Percentiles rank a stretch among this genome's conserved stretches.
Evolutionary conservation across 2,797 vertebrate genomes (phyloP).

Genomic region (Margarornis squamiger): DNA sequence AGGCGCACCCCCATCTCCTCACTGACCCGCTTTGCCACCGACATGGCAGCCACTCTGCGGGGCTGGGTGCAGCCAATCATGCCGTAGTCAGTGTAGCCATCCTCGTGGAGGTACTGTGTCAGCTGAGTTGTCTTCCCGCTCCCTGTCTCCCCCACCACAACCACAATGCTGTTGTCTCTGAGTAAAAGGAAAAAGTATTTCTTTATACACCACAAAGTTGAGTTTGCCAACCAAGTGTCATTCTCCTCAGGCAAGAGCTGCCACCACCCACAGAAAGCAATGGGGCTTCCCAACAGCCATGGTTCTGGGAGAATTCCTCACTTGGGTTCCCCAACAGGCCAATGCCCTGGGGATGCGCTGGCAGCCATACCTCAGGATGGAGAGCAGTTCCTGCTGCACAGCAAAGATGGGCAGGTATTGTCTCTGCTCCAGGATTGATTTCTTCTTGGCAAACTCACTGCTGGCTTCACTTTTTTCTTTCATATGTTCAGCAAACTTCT

Average conservation of each 20-base stretch:
- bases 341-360: not conserved
- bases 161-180: conserved; percentile 98
- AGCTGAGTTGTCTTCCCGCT: conserved; percentile 98
- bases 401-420: conserved; percentile 98
- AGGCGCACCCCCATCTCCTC: conserved; percentile 93
- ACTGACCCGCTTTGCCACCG: conserved; percentile 96
- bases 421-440: conserved; percentile 92
- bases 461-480: conserved; percentile 92
- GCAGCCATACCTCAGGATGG: conserved; percentile 88
- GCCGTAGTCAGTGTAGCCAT: conserved; percentile 95
- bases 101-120: conserved; percentile 98
- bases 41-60: conserved; percentile 96
- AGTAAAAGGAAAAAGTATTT: not conserved
- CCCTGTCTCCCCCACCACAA: conserved; percentile 97
- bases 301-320: not conserved
- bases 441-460: conserved; percentile 97
- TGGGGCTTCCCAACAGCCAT: accelerated
- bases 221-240: not conserved
- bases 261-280: not conserved
- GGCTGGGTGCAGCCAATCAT: conserved; percentile 99
- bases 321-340: not conserved
- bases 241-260: not conserved
- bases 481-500: conserved; percentile 99
- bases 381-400: conserved; percentile 94
- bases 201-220: not conserved